phyloP scores from a whole-genome alignment of 2,797 vertebrate species.

The Peromyscus attwateri region DNA sequence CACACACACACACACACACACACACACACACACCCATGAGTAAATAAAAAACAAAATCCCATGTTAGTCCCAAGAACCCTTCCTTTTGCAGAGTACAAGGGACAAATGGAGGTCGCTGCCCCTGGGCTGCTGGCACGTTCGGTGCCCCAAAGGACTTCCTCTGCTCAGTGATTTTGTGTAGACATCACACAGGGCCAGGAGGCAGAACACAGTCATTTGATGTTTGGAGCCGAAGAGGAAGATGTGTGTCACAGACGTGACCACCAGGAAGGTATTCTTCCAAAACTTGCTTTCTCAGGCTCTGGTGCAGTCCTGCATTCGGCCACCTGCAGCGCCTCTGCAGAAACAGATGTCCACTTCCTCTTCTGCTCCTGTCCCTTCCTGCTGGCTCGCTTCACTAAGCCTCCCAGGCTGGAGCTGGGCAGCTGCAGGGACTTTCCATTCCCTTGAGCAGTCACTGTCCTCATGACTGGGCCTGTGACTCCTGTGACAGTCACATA shows the following conservation, averaged over 20 bases:
- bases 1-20: neutral
- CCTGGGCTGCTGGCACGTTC: rapidly evolving
- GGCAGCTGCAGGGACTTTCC: neutral
- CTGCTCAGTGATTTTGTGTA: neutral
- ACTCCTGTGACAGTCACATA: neutral
- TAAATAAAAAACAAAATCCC: neutral
- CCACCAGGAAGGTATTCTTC: neutral
- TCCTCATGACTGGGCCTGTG: neutral
- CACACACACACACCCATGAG: neutral
- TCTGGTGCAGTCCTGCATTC: rapidly evolving
- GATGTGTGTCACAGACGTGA: no score
- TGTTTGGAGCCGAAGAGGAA: neutral
- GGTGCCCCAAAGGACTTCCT: neutral
- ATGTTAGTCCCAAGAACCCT: neutral
- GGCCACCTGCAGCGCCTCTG: neutral
- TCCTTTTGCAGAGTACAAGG: neutral
- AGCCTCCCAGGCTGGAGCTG: neutral
- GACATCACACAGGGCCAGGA: no score
- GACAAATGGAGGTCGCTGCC: neutral
- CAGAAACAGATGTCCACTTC: neutral
- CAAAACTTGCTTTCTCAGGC: neutral
- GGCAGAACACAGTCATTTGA: neutral
- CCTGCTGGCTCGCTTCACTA: neutral
- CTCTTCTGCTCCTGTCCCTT: neutral
- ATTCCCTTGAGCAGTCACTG: neutral